Percentiles rank a stretch among this genome's conserved stretches.
Evolutionary conservation across 2,888 invertebrate species (phyloP).

Genomic region (Nemurella pictetii): DNA sequence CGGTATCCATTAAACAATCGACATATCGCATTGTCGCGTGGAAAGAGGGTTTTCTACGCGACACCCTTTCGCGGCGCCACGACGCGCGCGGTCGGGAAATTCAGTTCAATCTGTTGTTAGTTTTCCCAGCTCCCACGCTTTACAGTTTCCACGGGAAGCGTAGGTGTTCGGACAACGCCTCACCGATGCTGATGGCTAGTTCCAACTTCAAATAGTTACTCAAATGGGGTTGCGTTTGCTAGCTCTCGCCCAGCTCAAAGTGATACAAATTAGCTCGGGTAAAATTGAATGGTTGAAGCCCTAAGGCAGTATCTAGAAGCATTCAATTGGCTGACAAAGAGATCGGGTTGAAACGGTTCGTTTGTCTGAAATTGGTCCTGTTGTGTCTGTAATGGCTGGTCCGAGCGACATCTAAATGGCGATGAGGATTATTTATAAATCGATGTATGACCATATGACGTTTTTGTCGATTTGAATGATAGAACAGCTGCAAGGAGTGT

Average conservation of each 20-base stretch:
- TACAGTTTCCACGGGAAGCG: neutral
- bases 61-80: neutral
- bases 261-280: neutral
- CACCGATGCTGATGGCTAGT: neutral
- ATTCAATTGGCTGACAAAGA: neutral
- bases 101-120: neutral
- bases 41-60: conserved; percentile 6
- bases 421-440: neutral
- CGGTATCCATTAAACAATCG: neutral
- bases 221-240: neutral
- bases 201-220: neutral
- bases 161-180: neutral
- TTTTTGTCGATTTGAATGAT: neutral
- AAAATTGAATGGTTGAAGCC: neutral
- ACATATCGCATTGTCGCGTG: neutral
- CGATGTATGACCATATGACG: neutral
- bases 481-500: neutral
- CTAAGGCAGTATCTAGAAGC: neutral
- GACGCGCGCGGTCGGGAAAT: neutral
- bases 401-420: neutral
- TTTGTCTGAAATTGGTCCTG: neutral
- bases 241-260: neutral
- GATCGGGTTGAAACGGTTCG: neutral
- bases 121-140: neutral
- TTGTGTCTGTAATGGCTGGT: no score